phyloP scores from a whole-genome alignment of 2,113 vertebrate genomes.

The Emydura subglobosa region DNA sequence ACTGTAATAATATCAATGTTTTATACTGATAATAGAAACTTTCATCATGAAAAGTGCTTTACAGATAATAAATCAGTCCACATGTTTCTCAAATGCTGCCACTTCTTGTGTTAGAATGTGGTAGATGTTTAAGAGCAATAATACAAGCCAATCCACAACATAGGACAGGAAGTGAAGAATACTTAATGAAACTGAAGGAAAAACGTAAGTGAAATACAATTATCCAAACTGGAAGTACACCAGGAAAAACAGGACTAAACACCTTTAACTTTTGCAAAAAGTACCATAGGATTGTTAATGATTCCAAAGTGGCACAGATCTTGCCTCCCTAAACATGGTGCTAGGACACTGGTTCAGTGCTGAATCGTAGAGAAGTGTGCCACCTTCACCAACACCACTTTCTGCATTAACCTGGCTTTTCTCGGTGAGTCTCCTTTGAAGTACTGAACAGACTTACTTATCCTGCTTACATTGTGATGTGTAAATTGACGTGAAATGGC shows the following conservation, averaged over 20 bases:
- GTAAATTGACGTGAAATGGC: background rate
- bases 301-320: background rate
- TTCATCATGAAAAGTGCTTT: background rate
- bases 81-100: background rate
- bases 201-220: background rate
- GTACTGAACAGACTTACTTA: background rate
- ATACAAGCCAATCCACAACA: background rate
- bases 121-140: background rate
- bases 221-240: background rate
- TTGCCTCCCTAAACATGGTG: fast-evolving
- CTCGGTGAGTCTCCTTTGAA: background rate
- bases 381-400: background rate
- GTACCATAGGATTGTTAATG: background rate
- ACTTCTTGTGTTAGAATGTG: fast-evolving
- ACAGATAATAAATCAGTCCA: background rate
- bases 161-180: background rate
- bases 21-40: background rate
- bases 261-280: background rate
- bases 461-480: background rate
- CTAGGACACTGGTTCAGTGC: fast-evolving
- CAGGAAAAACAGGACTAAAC: background rate
- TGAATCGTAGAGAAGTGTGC: background rate
- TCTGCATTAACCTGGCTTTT: background rate
- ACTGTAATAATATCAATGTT: background rate
- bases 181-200: background rate